Conservation (phyloP, 1,140 invertebrate species). For the Hycleus phaleratus region DNA sequence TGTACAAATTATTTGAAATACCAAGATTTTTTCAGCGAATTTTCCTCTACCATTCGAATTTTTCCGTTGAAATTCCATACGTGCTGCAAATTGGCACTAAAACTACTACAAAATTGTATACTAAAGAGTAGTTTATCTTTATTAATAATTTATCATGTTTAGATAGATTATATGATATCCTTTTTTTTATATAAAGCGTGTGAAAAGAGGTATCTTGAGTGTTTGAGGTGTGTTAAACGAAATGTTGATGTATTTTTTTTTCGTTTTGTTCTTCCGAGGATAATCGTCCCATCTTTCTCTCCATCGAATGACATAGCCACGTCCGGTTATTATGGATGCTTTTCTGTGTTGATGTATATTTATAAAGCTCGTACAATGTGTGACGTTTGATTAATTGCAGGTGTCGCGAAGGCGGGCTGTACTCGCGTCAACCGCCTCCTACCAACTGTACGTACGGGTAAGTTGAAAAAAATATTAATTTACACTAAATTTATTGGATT, state of each 20-base stretch:
- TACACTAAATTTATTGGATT: slow-evolving; percentile 4
- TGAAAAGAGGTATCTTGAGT: neutral
- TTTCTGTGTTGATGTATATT: slow-evolving; percentile 1
- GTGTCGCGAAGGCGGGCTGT: slow-evolving; percentile 19
- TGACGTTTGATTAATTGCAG: slow-evolving; percentile 21
- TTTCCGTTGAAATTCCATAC: no score
- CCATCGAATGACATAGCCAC: no score
- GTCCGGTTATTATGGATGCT: no score
- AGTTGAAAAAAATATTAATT: neutral
- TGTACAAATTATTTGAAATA: no score
- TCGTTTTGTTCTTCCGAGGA: neutral
- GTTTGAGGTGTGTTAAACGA: no score
- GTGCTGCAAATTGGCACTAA: no score
- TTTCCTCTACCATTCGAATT: no score
- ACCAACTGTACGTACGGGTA: slow-evolving; percentile 16
- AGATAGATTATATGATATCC: slow-evolving; percentile 5
- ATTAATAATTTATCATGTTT: slow-evolving; percentile 15
- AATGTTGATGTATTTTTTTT: neutral
- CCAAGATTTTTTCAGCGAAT: no score
- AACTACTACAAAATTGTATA: no score
- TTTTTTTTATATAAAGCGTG: slow-evolving; percentile 5
- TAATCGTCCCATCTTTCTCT: no score
- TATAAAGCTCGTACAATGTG: slow-evolving; percentile 6
- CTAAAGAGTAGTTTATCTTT: neutral
- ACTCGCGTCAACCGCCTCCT: slow-evolving; percentile 9